Base-by-base conservation (phyloP, 1,140 invertebrate genomes). In the Brachionus manjavacas region DNA sequence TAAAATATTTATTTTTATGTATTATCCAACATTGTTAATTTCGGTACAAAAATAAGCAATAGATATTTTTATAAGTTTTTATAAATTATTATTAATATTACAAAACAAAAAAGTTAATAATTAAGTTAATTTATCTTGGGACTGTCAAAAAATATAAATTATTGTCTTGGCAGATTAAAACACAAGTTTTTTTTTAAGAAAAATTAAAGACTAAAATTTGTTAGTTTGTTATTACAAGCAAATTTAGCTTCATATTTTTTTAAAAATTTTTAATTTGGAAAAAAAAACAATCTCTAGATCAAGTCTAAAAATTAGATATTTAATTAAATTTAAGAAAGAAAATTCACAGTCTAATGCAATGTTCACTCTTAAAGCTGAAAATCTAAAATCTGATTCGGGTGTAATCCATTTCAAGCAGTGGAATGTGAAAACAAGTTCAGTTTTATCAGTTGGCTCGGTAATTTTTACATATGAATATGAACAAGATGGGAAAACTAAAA, bases 401-500 rank as follows among this genome's bases (percentile, higher is more conserved):
- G 25, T 64, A 25, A 68, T 81, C 14, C 9, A 35, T 23, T 81
- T 81, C 23, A 81, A 64, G 43, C 25, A 81, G 52, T 64, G 31
- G 35, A 81, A 81, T 12, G 41, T 43, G 23, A 60, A 23, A 35
- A 35, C 9, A 16, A 60, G 41, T 39, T 60, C 79, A 28, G 25
- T 43, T 43, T 64, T 81, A 43, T 60, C 52, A 20, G 60, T 9
- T 11, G 79, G 79, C n/a, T 81, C 49, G 4, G 39, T 64, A 20
- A 68, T 81, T 23, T 81, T 81, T 46, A 43, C 52, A 25, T 81
- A 81, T 28, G 52, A 81, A 16, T 81, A n/a, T 64, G 3, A 81
- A 64, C 9, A 16, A 11, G 79, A 46, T 31, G 79, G 39, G 16
- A 60, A 81, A 64, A 60, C 7, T 25, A 81, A 81, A 68, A 28